These are phyloP conservation scores for Chaunax sp. DNA, from an alignment of 2,797 vertebrate genomes.

Conservation along the genomic window DNA sequence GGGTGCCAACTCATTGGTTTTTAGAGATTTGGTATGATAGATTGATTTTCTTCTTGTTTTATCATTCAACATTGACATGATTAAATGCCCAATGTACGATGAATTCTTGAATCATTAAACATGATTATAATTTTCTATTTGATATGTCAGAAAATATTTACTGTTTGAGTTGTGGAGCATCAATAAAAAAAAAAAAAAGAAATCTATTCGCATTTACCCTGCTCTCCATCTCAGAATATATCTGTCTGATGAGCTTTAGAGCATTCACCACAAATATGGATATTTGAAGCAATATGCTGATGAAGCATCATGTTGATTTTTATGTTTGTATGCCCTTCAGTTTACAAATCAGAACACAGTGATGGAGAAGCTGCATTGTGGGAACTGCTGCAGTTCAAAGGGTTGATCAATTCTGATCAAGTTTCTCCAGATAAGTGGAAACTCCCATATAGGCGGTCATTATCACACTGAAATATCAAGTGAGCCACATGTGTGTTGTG, in stretches of 20 bases:
- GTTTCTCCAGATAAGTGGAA: slow-evolving; percentile 36
- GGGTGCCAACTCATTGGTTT: slow-evolving; percentile 69
- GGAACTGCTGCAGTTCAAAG: slow-evolving; percentile 28
- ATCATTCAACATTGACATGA: slow-evolving; percentile 40
- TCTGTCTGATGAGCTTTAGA: slow-evolving; percentile 23
- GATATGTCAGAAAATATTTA: slow-evolving; percentile 12
- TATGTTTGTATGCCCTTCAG: slow-evolving; percentile 8
- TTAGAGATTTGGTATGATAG: slow-evolving; percentile 63
- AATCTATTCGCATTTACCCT: slow-evolving; percentile 1
- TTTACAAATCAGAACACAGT: slow-evolving; percentile 23
- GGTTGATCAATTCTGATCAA: slow-evolving; percentile 28
- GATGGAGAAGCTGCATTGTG: slow-evolving; percentile 12
- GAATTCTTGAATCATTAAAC: slow-evolving; percentile 45
- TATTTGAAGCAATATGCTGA: slow-evolving; percentile 28
- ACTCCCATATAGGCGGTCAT: slow-evolving; percentile 2
- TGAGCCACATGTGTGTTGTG: slow-evolving; percentile 38
- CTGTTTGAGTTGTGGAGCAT: slow-evolving; percentile 37
- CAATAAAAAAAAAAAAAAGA: slow-evolving; percentile 10
- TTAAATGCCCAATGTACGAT: slow-evolving; percentile 42
- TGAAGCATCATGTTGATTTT: slow-evolving; percentile 19
- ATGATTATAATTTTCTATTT: slow-evolving; percentile 35
- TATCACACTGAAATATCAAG: slow-evolving; percentile 44
- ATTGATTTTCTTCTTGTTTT: slow-evolving; percentile 50
- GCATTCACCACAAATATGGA: slow-evolving; percentile 23
- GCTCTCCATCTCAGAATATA: slow-evolving; percentile 10